A percentile compares a stretch with the other conserved stretches of the same genome.
Conservation (phyloP, 1,140 invertebrate genomes). For the Chlorops oryzae region DNA sequence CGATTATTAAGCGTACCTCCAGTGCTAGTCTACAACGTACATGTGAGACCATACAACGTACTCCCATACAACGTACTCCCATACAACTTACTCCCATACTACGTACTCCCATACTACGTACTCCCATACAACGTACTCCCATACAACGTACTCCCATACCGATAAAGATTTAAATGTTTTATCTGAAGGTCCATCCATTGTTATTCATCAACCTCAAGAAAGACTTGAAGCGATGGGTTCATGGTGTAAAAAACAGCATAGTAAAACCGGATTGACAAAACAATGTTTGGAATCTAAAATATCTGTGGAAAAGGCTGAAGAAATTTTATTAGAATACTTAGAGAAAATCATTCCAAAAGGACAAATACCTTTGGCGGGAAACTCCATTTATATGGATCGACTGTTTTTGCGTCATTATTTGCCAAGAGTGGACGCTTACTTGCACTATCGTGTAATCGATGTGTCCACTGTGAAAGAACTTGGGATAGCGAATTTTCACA, state of each 20-base stretch:
- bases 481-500: too few relatives aligned
- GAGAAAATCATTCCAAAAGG: constrained; percentile 59
- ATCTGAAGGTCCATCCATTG: constrained; percentile 68
- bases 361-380: constrained; percentile 77
- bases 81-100: too few relatives aligned
- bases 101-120: too few relatives aligned
- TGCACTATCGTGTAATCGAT: constrained; percentile 92
- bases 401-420: constrained; percentile 71
- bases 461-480: constrained; percentile 87
- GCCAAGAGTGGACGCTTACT: constrained; percentile 66
- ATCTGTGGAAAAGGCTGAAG: constrained; percentile 61
- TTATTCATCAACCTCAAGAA: constrained; percentile 72
- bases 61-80: too few relatives aligned
- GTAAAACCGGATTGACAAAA: constrained; percentile 66
- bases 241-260: constrained; percentile 76
- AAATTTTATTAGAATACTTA: constrained; percentile 67
- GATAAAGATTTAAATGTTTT: constrained; percentile 73
- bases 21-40: too few relatives aligned
- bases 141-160: too few relatives aligned
- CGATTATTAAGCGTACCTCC: too few relatives aligned
- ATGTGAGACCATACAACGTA: too few relatives aligned
- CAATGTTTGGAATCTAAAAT: constrained; percentile 63
- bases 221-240: constrained; percentile 72
- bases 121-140: too few relatives aligned
- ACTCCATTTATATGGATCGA: constrained; percentile 81